Evolutionary conservation across 2,888 invertebrate genomes (phyloP), one percentile per base, ranked within the genome.

Genomic region (Cacoxenus indagator): DNA sequence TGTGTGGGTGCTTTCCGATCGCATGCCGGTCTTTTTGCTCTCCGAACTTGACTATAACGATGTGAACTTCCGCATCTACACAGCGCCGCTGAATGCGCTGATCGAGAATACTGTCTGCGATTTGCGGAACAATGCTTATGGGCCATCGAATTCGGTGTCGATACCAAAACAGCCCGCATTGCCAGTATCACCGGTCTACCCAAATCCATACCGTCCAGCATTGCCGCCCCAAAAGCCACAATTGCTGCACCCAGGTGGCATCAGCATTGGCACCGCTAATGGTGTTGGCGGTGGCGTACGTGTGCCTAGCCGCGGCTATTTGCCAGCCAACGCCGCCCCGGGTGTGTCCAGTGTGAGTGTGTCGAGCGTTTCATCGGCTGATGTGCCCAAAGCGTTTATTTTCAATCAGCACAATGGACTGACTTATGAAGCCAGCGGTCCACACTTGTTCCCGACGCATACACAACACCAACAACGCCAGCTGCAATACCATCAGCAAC

Each of bases 1-100:
- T 73, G 90, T 93, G 2, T 95, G 95, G 95, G 93, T 95, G 0
- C 90, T 95, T 2, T 94, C 94, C 0, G 95, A 95, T 85, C 90
- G 92, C 48, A 95, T 95, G 95, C 93, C 95, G 0, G 92, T 93
- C 11, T 95, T 95, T 80, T 88, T 95, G 37, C 90, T 92, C 76
- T 88, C 91, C 4, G 91, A 90, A 51, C 87, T 95, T 43, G 92
- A 95, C 84, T 94, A 92, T 81, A 91, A 90, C 55, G 94, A 95
- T 75, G 90, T 93, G 9, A 95, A 95, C 84, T 95, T 95, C 88
- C 91, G 94, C 78, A 91, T 95, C 73, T 92, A 91, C 77, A 92
- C 92, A 2, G 92, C 93, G 0, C 91, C 93, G 0, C 87, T 94
- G n/a, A 90, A 91, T 27, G 89, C 89, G 0, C 89, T 94, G 6